Evolutionary conservation across 2,797 vertebrate genomes (phyloP), one percentile per base, ranked within the genome.

Genomic region (Coreius guichenoti): DNA sequence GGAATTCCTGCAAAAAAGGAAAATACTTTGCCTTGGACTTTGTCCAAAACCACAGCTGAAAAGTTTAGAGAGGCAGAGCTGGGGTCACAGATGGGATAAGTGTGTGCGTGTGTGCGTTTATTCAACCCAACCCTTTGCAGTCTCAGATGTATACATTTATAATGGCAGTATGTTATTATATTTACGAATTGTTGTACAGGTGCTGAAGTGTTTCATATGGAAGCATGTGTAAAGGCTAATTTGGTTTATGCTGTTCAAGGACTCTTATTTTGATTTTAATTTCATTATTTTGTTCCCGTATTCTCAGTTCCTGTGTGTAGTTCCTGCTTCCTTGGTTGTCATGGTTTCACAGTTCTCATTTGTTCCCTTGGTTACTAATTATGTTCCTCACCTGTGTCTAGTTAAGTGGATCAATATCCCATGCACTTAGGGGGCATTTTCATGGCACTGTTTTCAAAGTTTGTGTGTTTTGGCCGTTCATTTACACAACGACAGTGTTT

Each of bases 1-100:
- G 91, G 91, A 93, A 92, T 92, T 92, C 86, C 56, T 86, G 86
- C 86, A 86, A 87, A 84, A 43, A 91, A 91, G 77, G 54, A 80
- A 91, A 92, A 87, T 77, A 87, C 88, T 90, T 91, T 88, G 86
- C 79, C 88, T 89, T 93, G 94, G 94, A 94, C 84, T 39, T 83
- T 80, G 65, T 90, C 93, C 93, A 93, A 19, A 47, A 88, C 83
- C 73, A 85, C 88, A 89, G 87, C 83, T 89, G 75, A 51, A 86
- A 78, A 86, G 14, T 58, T 4, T 21, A 14, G 5, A 23, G 33
- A 63, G 45, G 77, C 13, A 76, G 81, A 83, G 26, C 56, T 68
- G 39, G 49, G 75, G 26, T 74, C 29, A 85, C 63, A 63, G 51
- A 67, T 21, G 36, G 77, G 47, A 76, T 92, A 88, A 86, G 83